Evolutionary conservation across 1,140 invertebrate genomes (phyloP), one percentile per base, ranked within the genome.

Genomic region (Pteromalus puparum): DNA sequence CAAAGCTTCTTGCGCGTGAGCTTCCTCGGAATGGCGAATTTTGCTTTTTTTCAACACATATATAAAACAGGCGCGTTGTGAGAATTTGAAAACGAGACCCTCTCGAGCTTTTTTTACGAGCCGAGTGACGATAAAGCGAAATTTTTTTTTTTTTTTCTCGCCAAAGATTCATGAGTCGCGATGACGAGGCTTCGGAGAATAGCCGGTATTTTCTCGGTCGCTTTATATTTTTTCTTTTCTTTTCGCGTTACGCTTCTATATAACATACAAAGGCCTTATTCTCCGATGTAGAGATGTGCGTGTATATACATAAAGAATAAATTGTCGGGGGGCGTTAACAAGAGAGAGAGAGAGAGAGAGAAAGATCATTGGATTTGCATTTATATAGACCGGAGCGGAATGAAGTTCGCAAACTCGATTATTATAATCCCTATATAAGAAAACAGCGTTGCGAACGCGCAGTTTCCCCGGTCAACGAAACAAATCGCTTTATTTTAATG

Each of bases 301-400:
- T 26, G 5, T 26, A 13, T 48, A 48, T 48, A 18, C 10, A 48
- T 18, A 48, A 48, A 18, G 72, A 38, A 42, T 42, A 74, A 38
- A 74, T 74, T 42, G 38, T 42, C 46, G 1, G 10, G 10, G 10
- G 10, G 21, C 21, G n/a, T 74, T 42, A 42, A 42, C 26, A 9
- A 72, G n/a, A 38, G 15, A 42, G 28, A 24, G 2, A 34, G 28
- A 24, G 9, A n/a, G n/a, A n/a, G n/a, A n/a, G n/a, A n/a, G n/a
- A n/a, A 10, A 42, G 34, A 74, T 74, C 30, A 74, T 74, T 28
- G 24, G 21, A 76, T 76, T 76, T 76, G 46, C 74, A 76, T 76
- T 53, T 48, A 76, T 53, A 76, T 28, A 24, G 46, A 18, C 9
- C 13, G 46, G 15, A 48, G 46, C n/a, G 13, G 9, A 28, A 76